phyloP scores from a whole-genome alignment of 2,797 vertebrate species.

The Pristis pectinata region DNA sequence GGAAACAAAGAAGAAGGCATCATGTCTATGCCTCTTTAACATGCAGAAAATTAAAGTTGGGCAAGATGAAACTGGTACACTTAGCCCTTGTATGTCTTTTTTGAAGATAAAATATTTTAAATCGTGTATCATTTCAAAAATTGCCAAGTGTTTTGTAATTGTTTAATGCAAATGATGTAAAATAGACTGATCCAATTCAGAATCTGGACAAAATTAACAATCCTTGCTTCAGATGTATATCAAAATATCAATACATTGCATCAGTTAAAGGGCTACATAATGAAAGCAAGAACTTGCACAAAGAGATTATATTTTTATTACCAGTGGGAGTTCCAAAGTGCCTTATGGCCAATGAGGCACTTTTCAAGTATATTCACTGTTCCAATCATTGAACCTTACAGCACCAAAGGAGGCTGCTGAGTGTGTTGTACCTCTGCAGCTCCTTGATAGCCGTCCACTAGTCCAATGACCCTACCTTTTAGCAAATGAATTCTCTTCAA shows the following conservation, averaged over 20 bases:
- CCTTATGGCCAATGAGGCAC: not conserved
- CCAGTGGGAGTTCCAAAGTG: not conserved
- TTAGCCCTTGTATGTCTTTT: not conserved
- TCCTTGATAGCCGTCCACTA: not conserved
- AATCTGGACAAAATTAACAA: not conserved
- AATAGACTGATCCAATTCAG: not conserved
- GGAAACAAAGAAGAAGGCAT: not conserved
- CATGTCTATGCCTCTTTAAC: not conserved
- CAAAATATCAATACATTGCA: not conserved
- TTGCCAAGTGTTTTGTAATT: not conserved
- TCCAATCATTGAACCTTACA: not conserved
- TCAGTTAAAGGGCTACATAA: no score
- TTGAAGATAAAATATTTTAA: not conserved
- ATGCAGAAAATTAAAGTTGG: not conserved
- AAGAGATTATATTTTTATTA: not conserved
- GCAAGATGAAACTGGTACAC: not conserved
- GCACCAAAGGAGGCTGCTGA: not conserved
- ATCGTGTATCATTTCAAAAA: not conserved
- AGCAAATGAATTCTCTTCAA: not conserved
- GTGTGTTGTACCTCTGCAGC: not conserved
- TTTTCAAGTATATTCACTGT: not conserved
- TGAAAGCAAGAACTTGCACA: not conserved
- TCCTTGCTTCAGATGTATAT: not conserved
- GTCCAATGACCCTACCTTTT: not conserved
- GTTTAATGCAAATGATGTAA: no score